Conservation (phyloP, 1,140 invertebrate species). For the Drosophila simulans region DNA sequence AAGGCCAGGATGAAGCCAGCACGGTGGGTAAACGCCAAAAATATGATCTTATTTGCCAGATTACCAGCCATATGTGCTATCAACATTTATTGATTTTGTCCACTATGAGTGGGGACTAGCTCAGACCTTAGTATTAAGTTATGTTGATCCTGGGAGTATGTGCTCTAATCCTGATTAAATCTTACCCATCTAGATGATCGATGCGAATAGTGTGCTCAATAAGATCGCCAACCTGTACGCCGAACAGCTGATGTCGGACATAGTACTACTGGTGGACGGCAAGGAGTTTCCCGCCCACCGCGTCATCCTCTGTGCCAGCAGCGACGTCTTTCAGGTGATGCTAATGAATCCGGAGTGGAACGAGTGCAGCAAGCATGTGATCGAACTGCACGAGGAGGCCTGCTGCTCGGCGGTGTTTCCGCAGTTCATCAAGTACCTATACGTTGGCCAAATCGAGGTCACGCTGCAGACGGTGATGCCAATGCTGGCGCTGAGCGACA, state of each 20-base stretch:
- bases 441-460: slow-evolving; percentile 95
- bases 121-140: too few species aligned
- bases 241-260: slow-evolving; percentile 93
- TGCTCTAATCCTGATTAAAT: not conserved
- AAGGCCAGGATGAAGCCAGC: slow-evolving; percentile 66
- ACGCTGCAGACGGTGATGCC: slow-evolving; percentile 93
- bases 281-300: slow-evolving; percentile 94
- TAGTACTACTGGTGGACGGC: slow-evolving; percentile 92
- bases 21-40: slow-evolving; percentile 51
- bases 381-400: slow-evolving; percentile 93
- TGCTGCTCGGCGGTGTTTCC: slow-evolving; percentile 94
- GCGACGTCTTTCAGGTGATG: slow-evolving; percentile 98
- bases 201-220: slow-evolving; percentile 90
- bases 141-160: too few species aligned
- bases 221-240: slow-evolving; percentile 94
- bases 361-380: slow-evolving; percentile 93
- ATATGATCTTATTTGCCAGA: not conserved
- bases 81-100: too few species aligned
- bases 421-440: slow-evolving; percentile 96
- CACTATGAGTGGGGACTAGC: too few species aligned
- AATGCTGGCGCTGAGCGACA: slow-evolving; percentile 94
- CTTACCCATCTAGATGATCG: slow-evolving; percentile 88
- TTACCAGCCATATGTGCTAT: too few species aligned
- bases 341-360: slow-evolving; percentile 96
- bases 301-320: slow-evolving; percentile 96